A percentile compares a stretch with the other conserved stretches of the same genome.
Evolutionary conservation across 2,113 vertebrate genomes (phyloP).

Genomic region (Ophiodon elongatus): DNA sequence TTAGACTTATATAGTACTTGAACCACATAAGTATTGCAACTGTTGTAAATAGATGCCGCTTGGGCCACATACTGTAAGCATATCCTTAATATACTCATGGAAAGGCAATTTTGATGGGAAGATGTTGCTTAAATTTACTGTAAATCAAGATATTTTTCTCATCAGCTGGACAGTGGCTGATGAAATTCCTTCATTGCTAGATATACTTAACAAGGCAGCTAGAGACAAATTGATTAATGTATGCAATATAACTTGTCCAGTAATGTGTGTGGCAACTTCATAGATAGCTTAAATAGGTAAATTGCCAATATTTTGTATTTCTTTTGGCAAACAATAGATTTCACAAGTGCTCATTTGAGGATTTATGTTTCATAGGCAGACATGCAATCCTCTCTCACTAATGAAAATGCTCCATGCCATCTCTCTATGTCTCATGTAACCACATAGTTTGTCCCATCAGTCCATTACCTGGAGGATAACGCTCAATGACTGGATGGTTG

Average conservation of each 20-base stretch:
- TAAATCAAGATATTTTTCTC: conserved; percentile 22
- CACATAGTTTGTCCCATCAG: conserved; percentile 8
- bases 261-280: conserved; percentile 60
- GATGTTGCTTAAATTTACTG: conserved; percentile 1
- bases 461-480: conserved; percentile 93
- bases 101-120: not conserved
- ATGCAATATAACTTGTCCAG: conserved; percentile 59
- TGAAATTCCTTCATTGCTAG: conserved; percentile 54
- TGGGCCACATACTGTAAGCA: not conserved
- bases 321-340: conserved; percentile 61
- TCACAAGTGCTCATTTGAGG: conserved; percentile 28
- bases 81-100: not conserved
- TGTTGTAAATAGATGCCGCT: not conserved
- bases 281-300: conserved; percentile 54
- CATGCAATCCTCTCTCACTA: conserved; percentile 52
- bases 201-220: conserved; percentile 57
- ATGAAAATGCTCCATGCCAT: conserved; percentile 47
- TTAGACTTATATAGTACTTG: not conserved
- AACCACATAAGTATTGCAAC: not conserved
- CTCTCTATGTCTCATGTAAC: conserved; percentile 25
- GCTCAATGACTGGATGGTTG: conserved; percentile 95
- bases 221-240: conserved; percentile 31
- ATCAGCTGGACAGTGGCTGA: conserved; percentile 53
- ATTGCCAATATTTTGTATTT: conserved; percentile 46
- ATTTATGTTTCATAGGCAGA: conserved; percentile 46